A percentile compares a stretch with the other conserved stretches of the same genome.
Evolutionary conservation across 2,113 vertebrate genomes (phyloP).

Genomic region (Grammomys surdaster): DNA sequence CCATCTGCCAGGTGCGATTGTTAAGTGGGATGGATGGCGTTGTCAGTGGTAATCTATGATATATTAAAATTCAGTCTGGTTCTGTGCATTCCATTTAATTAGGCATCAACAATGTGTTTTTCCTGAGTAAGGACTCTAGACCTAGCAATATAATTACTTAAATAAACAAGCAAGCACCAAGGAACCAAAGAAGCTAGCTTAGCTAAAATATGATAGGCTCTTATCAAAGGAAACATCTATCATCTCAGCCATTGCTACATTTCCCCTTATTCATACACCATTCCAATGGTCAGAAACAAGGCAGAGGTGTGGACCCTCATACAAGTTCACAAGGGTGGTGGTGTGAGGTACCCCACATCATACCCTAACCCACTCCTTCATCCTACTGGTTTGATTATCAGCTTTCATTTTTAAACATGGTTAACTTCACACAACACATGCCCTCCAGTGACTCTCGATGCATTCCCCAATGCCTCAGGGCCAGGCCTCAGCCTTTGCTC

Average conservation of each 20-base stretch:
- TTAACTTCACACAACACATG: background rate
- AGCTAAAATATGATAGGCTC: background rate
- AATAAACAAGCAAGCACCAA: background rate
- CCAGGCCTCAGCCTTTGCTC: too few relatives aligned
- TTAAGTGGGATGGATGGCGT: slow-evolving; percentile 24
- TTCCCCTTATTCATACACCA: background rate
- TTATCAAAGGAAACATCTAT: background rate
- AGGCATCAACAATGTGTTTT: slow-evolving; percentile 34
- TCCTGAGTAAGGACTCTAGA: slow-evolving; percentile 51
- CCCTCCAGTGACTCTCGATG: too few relatives aligned
- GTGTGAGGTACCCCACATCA: rapidly evolving
- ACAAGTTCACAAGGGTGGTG: background rate
- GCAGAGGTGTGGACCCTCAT: background rate
- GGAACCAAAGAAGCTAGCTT: background rate
- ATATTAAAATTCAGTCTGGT: slow-evolving; percentile 44
- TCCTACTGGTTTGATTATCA: background rate
- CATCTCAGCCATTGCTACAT: background rate
- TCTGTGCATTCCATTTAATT: slow-evolving; percentile 52
- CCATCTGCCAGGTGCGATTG: background rate
- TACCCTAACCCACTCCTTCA: background rate
- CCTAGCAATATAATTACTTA: slow-evolving; percentile 2
- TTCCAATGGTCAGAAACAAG: background rate
- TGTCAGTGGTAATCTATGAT: slow-evolving; percentile 42
- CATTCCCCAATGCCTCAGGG: rapidly evolving
- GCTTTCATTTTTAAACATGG: background rate